Percentiles rank a stretch among this genome's conserved stretches.
Evolutionary conservation across 2,888 invertebrate genomes (phyloP).

Genomic region (Calephelis perditalis): DNA sequence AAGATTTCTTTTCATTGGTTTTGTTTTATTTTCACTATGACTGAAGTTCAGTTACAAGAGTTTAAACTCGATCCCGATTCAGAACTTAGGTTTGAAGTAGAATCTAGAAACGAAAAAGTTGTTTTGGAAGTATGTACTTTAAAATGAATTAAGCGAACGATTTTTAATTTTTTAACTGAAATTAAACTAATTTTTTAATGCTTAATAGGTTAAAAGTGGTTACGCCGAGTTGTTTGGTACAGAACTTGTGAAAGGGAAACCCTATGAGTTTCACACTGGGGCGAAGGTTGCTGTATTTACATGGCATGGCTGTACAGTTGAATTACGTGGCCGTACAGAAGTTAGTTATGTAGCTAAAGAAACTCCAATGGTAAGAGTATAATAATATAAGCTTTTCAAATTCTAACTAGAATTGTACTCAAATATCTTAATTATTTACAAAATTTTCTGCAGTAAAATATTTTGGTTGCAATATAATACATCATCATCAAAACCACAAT

Average conservation of each 20-base stretch:
- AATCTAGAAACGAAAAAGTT: constrained; percentile 90
- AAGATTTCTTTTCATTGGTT: neutral
- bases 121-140: constrained; percentile 80
- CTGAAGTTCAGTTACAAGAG: constrained; percentile 79
- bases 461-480: no score
- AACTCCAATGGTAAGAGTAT: constrained; percentile 90
- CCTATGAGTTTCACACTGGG: constrained; percentile 92
- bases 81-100: constrained; percentile 96
- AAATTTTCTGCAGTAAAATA: no score
- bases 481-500: no score
- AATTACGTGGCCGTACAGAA: constrained; percentile 92
- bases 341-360: constrained; percentile 97
- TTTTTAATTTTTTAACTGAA: neutral
- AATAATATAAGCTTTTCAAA: no score
- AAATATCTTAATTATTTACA: no score
- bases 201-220: constrained; percentile 87
- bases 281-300: constrained; percentile 97
- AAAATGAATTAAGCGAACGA: neutral
- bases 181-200: constrained; percentile 10
- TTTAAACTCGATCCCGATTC: constrained; percentile 91
- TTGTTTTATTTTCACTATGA: constrained; percentile 44
- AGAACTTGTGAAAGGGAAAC: constrained; percentile 94
- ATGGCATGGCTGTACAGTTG: constrained; percentile 95
- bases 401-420: no score
- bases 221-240: constrained; percentile 98